These are phyloP conservation scores for Linnaemya tessellans DNA, from an alignment of 2,888 invertebrate genomes.

Conservation along the genomic window DNA sequence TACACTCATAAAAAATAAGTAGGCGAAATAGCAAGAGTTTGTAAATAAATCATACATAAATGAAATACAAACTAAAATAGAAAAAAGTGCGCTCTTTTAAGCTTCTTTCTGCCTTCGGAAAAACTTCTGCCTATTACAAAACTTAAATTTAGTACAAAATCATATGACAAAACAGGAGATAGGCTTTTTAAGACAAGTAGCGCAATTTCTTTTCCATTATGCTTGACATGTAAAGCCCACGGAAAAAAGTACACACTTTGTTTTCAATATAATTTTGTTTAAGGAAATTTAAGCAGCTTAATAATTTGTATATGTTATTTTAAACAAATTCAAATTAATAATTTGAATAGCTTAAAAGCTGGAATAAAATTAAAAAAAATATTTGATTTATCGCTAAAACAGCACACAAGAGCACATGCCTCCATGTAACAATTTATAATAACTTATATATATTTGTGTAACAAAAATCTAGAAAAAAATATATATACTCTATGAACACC, in stretches of 20 bases:
- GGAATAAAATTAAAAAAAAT: no score
- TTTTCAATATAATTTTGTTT: background rate
- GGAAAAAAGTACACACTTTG: background rate
- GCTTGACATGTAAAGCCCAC: background rate
- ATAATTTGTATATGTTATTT: no score
- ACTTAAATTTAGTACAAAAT: background rate
- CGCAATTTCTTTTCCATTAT: background rate
- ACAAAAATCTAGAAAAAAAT: no score
- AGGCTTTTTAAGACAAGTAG: background rate
- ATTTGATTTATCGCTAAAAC: no score
- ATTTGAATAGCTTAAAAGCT: no score
- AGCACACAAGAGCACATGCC: no score
- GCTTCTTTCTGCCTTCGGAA: background rate
- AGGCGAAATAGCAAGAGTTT: background rate
- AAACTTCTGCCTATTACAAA: background rate
- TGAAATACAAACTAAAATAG: background rate
- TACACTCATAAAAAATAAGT: conserved; percentile 36
- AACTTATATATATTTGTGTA: no score
- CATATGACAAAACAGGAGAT: background rate
- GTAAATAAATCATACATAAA: background rate
- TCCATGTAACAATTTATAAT: no score
- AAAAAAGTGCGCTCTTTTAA: background rate
- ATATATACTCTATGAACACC: no score
- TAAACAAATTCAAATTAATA: no score
- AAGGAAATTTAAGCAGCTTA: background rate